These are phyloP conservation scores for Cybosia mesomella DNA, from an alignment of 2,888 invertebrate species.

Conservation along the genomic window DNA sequence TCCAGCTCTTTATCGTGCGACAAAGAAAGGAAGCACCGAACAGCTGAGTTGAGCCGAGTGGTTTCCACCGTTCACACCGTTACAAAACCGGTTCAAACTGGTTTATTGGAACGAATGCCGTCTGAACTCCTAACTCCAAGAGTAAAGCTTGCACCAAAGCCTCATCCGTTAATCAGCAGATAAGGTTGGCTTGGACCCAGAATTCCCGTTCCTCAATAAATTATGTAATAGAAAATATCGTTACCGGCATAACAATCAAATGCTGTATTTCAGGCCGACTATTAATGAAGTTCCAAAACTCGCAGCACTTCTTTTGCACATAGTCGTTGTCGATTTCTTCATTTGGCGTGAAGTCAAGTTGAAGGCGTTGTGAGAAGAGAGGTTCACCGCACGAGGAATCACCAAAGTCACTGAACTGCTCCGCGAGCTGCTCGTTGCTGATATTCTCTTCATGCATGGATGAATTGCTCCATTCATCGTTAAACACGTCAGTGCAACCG, in stretches of 20 bases:
- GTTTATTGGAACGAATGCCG: no score
- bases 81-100: no score
- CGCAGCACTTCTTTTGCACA: constrained; percentile 55
- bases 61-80: no score
- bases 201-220: no score
- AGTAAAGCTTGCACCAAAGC: no score
- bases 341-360: constrained; percentile 46
- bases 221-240: not conserved
- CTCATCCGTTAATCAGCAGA: no score
- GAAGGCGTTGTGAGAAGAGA: constrained; percentile 18
- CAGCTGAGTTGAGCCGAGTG: no score
- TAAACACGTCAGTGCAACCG: not conserved
- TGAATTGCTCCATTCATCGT: not conserved
- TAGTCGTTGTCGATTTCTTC: constrained; percentile 53
- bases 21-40: no score
- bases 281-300: constrained; percentile 59
- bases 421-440: not conserved
- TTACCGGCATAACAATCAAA: constrained; percentile 54
- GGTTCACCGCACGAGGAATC: constrained; percentile 46
- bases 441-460: not conserved
- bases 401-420: constrained; percentile 5
- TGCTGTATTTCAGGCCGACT: constrained; percentile 47
- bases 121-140: no score
- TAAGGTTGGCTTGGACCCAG: no score
- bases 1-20: no score